Conservation (phyloP, 2,113 vertebrate species). For the Vombatus ursinus region DNA sequence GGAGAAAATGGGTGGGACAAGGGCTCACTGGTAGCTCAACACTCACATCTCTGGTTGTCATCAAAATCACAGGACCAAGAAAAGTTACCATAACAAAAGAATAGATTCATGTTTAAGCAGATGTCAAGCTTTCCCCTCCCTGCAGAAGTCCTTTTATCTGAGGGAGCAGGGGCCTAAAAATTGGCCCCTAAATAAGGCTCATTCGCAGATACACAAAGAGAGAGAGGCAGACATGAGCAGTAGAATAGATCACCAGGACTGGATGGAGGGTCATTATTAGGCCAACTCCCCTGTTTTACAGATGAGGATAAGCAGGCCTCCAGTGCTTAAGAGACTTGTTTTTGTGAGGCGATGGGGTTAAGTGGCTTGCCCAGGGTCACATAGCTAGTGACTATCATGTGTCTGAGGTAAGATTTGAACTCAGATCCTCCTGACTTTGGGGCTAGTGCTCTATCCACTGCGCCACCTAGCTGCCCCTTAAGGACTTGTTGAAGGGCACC, state of each 20-base stretch:
- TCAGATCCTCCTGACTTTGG: too few species aligned
- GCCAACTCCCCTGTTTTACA: background rate
- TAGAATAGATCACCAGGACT: background rate
- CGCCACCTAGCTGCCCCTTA: background rate
- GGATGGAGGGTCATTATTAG: background rate
- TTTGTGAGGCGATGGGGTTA: too few species aligned
- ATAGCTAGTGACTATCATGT: too few species aligned
- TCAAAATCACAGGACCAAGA: slow-evolving; percentile 15
- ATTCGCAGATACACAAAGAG: background rate
- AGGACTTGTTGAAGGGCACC: background rate
- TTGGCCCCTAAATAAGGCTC: background rate
- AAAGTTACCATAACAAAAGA: slow-evolving; percentile 4
- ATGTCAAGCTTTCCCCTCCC: background rate
- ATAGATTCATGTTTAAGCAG: background rate
- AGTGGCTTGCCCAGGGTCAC: too few species aligned
- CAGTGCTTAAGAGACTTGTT: background rate
- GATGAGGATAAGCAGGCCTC: background rate
- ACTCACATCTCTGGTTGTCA: slow-evolving; percentile 23
- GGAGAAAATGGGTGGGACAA: slow-evolving; percentile 35
- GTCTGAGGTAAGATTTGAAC: too few species aligned
- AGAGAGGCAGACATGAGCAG: background rate
- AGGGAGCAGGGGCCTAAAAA: slow-evolving; percentile 1
- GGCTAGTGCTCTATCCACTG: too few species aligned
- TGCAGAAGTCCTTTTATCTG: background rate
- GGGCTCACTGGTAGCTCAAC: slow-evolving; percentile 29